Evolutionary conservation across 2,888 invertebrate species (phyloP), one percentile per base, ranked within the genome.

Genomic region (Antitype chi): DNA sequence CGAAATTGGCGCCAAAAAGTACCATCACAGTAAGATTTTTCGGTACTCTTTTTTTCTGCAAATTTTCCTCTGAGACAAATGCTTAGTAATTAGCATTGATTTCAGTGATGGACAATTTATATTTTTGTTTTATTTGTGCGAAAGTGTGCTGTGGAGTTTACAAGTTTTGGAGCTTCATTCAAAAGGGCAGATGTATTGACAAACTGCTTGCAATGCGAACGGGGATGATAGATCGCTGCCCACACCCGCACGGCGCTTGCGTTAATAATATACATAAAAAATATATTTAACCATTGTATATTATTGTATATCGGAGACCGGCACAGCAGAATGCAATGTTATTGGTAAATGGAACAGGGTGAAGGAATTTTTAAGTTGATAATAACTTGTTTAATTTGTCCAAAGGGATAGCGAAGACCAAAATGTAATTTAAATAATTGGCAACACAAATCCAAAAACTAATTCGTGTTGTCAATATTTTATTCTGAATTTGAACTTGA

Each of bases 261-360:
- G 69, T 62, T 71, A 55, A 66, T 83, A 86, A 85, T 88, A 88
- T 88, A 89, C 85, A 88, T 84, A 78, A 87, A 88, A 88, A 88
- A 89, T 89, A 88, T 87, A 86, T 88, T 88, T 84, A 89, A 89
- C 89, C 89, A 83, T 89, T 96, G 95, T 94, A 94, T 95, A 93
- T 82, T 82, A 85, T 93, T 93, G 93, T 95, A 96, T 95, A 96
- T 94, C 95, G 95, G 96, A 92, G 93, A 91, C 90, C 85, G 25
- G 1, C 55, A 74, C 73, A 49, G 84, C 93, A 96, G 92, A 96
- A 88, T 92, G 92, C 91, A 82, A 60, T 93, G 92, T 95, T 91
- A 28, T 81, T 76, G 6, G 60, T 64, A 80, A 87, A 84, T 59
- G 38, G 60, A 78, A 59, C 9, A 49, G 67, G 47, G 52, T 67